Evolutionary conservation across 2,113 vertebrate species (phyloP), one percentile per base, ranked within the genome.

Genomic region (Quiscalus mexicanus): DNA sequence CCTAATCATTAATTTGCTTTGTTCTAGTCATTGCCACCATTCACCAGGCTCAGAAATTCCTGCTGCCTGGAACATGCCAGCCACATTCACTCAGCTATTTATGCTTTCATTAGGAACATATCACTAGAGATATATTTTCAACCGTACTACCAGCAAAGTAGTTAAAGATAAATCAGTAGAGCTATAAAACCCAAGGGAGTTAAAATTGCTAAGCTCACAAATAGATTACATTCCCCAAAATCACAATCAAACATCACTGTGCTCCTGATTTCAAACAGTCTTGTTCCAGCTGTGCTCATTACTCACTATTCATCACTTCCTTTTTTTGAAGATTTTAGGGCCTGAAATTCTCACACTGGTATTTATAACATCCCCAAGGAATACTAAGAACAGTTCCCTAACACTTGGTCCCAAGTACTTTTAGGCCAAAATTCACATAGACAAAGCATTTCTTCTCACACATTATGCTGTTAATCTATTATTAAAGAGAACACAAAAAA

Each of bases 221-320:
- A 93, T 86, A 93, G 86, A 88, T 89, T 94, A 90, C 35, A 44
- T 33, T 70, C 59, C 65, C 79, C 20, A 77, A 86, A 92, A 90
- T 80, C 95, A 95, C 86, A 94, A 97, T 96, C 92, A 97, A 96
- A 96, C 71, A 92, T 69, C 64, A 59, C 90, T 71, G 11, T 50
- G 71, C 52, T 94, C 83, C 83, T 96, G 92, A 93, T 93, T 95
- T 95, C 88, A 90, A 90, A 84, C 73, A 84, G 45, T 84, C 52
- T 60, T 55, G 24, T 80, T 88, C 83, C 92, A 93, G 85, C 84
- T 91, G 93, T 83, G 85, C 91, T 96, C 93, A 80, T 95, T 91
- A 96, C 64, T 84, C 90, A 59, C 92, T 96, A 95, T 90, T 96
- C 93, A 94, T 80, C 39, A 24, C 18, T 60, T 83, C 39, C 28